phyloP scores from a whole-genome alignment of 1,140 invertebrate species.

The Monomorium pharaonis region DNA sequence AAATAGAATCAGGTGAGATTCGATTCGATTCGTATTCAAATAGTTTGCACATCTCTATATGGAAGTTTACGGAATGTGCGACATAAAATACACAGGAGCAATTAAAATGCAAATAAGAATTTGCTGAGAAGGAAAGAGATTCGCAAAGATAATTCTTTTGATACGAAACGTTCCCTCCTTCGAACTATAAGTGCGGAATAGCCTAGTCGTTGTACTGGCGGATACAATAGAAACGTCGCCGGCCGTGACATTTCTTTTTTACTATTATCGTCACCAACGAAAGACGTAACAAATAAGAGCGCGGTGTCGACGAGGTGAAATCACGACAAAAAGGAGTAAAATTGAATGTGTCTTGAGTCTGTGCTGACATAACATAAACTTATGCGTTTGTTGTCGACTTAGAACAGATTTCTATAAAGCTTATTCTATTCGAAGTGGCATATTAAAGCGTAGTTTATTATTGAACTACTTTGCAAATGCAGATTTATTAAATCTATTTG shows the following conservation, averaged over 20 bases:
- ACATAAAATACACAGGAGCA: background rate
- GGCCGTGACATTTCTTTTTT: constrained; percentile 37
- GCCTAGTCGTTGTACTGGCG: background rate
- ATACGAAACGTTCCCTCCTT: background rate
- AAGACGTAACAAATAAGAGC: constrained; percentile 15
- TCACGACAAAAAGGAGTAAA: background rate
- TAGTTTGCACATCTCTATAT: background rate
- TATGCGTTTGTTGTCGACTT: background rate
- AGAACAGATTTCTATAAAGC: background rate
- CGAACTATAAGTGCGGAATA: background rate
- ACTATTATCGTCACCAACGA: constrained; percentile 6
- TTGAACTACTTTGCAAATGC: background rate
- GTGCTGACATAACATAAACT: background rate
- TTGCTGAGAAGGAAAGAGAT: background rate
- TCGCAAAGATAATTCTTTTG: constrained; percentile 24
- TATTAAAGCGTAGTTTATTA: constrained; percentile 1
- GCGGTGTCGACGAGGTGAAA: background rate
- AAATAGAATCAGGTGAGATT: too few relatives aligned
- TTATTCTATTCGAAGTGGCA: background rate
- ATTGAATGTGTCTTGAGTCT: constrained; percentile 1
- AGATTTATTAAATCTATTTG: background rate
- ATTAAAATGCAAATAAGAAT: constrained; percentile 7
- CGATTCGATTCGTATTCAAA: too few relatives aligned
- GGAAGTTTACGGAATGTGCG: background rate
- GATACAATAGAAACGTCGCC: constrained; percentile 29